Conservation (phyloP, 2,113 vertebrate species). For the Astatotilapia flaviijosephi region DNA sequence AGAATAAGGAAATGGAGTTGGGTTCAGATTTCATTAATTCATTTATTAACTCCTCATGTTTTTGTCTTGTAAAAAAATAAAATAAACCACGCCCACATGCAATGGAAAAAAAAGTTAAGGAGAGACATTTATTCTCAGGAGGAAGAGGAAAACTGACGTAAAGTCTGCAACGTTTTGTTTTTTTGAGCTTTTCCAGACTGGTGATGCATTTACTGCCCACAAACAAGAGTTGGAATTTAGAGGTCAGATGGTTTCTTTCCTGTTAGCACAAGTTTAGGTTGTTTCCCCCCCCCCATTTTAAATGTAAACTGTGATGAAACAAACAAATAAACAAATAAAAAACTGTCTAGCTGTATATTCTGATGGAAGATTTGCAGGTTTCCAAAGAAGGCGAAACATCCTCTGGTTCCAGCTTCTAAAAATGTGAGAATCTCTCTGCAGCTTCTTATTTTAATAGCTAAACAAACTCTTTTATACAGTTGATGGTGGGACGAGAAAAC, state of each 20-base stretch:
- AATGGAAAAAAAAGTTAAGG: neutral
- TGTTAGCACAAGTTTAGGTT: neutral
- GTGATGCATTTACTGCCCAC: neutral
- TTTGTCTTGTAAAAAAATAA: neutral
- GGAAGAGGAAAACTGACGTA: neutral
- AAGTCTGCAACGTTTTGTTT: neutral
- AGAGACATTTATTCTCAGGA: neutral
- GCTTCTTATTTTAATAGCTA: neutral
- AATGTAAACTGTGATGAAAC: neutral
- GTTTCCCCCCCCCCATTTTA: accelerated
- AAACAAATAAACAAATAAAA: neutral
- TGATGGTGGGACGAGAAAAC: neutral
- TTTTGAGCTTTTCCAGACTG: neutral
- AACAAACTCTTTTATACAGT: neutral
- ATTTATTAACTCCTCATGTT: neutral
- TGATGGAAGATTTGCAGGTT: neutral
- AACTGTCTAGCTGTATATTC: neutral
- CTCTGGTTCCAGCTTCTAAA: neutral
- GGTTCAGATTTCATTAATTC: neutral
- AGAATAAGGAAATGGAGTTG: neutral
- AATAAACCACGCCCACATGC: neutral
- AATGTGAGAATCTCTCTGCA: neutral
- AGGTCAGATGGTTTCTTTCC: neutral
- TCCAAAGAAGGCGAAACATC: neutral
- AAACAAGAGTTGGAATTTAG: neutral